Conservation (phyloP, 2,888 invertebrate genomes). For the Cataglyphis livida region DNA sequence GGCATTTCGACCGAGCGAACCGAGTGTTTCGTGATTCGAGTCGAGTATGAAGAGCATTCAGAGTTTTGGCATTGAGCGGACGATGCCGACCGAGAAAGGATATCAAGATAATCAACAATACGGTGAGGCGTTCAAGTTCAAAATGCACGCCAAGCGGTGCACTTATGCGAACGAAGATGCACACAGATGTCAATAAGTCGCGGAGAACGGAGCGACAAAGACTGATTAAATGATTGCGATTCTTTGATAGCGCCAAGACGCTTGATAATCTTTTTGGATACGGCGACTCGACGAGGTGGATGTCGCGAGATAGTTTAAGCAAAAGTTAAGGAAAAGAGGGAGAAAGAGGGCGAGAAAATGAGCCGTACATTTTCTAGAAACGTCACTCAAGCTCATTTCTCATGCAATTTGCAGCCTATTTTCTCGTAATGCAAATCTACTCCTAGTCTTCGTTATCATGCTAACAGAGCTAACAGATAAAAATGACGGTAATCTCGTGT, state of each 20-base stretch:
- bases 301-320: neutral
- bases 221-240: conserved; percentile 36
- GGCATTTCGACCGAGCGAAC: conserved; percentile 84
- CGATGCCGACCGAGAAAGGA: conserved; percentile 74
- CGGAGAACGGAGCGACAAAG: neutral
- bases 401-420: conserved; percentile 10
- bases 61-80: conserved; percentile 63
- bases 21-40: conserved; percentile 65
- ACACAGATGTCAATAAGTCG: conserved; percentile 33
- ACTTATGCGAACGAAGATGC: conserved; percentile 42
- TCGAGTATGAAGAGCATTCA: conserved; percentile 60
- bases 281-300: conserved; percentile 13
- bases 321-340: neutral
- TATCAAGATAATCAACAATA: conserved; percentile 68
- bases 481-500: neutral
- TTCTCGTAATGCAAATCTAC: conserved; percentile 9
- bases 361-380: neutral
- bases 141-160: conserved; percentile 38
- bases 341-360: neutral
- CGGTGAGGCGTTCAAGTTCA: conserved; percentile 20
- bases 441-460: neutral
- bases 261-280: conserved; percentile 38
- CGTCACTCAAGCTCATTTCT: neutral
- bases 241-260: conserved; percentile 1
- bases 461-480: neutral